Evolutionary conservation across 2,888 invertebrate species (phyloP), one percentile per base, ranked within the genome.

Genomic region (Ceriagrion tenellum): DNA sequence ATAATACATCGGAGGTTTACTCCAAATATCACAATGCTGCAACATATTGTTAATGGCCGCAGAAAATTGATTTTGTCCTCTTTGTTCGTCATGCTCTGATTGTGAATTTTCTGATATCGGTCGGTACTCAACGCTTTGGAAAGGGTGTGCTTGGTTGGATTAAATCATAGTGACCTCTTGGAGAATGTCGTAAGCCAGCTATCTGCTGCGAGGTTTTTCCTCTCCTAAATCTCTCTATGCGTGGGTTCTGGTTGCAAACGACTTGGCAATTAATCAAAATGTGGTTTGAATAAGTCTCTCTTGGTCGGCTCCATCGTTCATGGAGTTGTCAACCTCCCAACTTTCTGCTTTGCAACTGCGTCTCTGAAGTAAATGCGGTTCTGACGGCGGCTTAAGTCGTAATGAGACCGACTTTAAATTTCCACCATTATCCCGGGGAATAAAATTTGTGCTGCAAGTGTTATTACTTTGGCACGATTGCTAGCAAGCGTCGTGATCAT

Each of bases 11-110:
- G 4, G 20, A 12, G 56, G 16, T 56, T 56, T 59, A 20, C 13
- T 59, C 6, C 12, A 59, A 59, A 16, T 16, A 59, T 59, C 6
- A 20, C 59, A 16, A 10, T 59, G 59, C 13, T 20, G 16, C 10
- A 59, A 12, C 10, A 20, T 6, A 2, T 16, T 3, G 18, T 20
- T 8, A 20, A 59, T 0, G n/a, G n/a, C 69, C 6, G 6, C 6
- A n/a, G 69, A 69, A n/a, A 69, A 26, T 69, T 69, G 69, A 69
- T 69, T 69, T 69, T 69, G 26, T 69, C n/a, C 20, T 26, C n/a
- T n/a, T n/a, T 69, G n/a, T 69, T 69, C 69, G 69, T 69, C 13
- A 69, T 69, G 69, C 69, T 69, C 69, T 69, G 69, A 69, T 69
- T 69, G 69, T 69, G 10, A 26, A 6, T 69, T 69, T 69, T 69